phyloP scores from a whole-genome alignment of 2,797 vertebrate genomes.

The Acrocephalus scirpaceus region DNA sequence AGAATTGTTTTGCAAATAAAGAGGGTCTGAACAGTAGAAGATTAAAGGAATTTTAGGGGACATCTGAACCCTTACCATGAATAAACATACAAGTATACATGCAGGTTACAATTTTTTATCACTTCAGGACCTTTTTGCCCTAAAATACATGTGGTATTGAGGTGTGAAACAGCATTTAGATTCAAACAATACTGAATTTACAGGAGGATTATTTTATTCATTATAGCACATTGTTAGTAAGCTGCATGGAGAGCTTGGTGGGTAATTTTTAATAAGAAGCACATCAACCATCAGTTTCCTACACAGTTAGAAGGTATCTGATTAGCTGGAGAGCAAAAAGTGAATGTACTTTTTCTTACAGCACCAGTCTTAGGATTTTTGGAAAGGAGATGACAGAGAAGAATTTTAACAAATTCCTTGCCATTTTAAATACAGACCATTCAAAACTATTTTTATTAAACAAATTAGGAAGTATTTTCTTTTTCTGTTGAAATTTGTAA shows the following conservation, averaged over 20 bases:
- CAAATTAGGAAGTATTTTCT: background rate
- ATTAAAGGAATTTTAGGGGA: background rate
- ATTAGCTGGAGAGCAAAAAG: background rate
- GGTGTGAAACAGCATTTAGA: background rate
- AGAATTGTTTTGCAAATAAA: background rate
- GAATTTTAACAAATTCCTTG: background rate
- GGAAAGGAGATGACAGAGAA: background rate
- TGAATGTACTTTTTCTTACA: background rate
- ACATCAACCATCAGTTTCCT: background rate
- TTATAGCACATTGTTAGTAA: background rate
- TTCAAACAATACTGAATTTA: background rate
- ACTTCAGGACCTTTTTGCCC: background rate
- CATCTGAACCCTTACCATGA: background rate
- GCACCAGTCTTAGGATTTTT: background rate
- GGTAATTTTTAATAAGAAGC: background rate
- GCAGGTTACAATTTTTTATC: background rate
- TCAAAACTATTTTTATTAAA: background rate
- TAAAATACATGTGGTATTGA: background rate
- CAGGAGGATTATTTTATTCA: background rate
- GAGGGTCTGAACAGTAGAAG: background rate
- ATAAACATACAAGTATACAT: background rate
- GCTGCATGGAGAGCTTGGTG: background rate
- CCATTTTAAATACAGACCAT: background rate
- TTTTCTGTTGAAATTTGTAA: background rate
- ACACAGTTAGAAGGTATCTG: background rate